These are phyloP conservation scores for Dipodomys stephensi DNA, from an alignment of 2,113 vertebrate species.

Conservation along the genomic window DNA sequence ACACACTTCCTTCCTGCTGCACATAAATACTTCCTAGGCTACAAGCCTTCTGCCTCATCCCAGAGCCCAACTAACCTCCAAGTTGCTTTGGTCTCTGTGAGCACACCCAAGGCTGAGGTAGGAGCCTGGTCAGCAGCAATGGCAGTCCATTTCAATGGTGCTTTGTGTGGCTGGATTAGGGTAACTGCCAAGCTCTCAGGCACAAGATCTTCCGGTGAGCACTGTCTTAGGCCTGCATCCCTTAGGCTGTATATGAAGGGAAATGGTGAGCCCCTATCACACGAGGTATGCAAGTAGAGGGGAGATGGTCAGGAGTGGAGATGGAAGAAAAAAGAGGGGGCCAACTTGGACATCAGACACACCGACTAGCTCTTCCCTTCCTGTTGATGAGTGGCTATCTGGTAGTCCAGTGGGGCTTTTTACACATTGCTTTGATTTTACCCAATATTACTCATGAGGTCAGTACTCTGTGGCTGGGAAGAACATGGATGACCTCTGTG, in stretches of 20 bases:
- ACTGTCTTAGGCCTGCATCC: background rate
- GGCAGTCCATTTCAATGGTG: background rate
- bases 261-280: background rate
- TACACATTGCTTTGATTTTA: background rate
- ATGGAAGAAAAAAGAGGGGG: background rate
- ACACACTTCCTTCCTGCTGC: too few species aligned
- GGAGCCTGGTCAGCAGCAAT: background rate
- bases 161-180: background rate
- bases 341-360: background rate
- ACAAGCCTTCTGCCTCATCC: background rate
- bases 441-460: background rate
- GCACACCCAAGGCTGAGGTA: background rate
- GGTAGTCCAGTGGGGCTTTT: background rate
- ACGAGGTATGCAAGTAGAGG: background rate
- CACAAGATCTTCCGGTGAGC: background rate
- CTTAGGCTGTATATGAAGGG: background rate
- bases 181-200: background rate
- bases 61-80: background rate
- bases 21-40: accelerated
- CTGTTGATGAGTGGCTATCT: background rate
- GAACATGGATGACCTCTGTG: background rate
- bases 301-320: background rate
- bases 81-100: too few species aligned
- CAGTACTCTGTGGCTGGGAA: background rate
- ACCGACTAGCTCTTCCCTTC: background rate